Conservation (phyloP, 2,888 invertebrate genomes). For the Branchipolynoe longqiensis region DNA sequence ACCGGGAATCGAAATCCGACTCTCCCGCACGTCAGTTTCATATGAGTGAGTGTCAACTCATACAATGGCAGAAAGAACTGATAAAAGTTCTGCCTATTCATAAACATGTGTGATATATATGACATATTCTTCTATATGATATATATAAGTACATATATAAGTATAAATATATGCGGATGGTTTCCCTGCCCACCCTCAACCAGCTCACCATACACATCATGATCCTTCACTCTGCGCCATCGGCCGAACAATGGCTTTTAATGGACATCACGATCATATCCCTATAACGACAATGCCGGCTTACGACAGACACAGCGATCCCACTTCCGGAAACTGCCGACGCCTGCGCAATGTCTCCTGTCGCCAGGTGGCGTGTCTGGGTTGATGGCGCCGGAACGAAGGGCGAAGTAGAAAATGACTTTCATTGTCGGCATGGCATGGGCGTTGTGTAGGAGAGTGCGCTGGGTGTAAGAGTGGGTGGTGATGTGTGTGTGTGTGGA, state of each 20-base stretch:
- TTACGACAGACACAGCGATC: neutral
- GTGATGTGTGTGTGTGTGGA: neutral
- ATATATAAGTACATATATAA: too few relatives aligned
- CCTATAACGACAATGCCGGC: neutral
- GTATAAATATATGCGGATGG: too few relatives aligned
- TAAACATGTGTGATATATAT: too few relatives aligned
- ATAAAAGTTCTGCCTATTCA: too few relatives aligned
- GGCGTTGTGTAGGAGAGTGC: neutral
- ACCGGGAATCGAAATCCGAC: too few relatives aligned
- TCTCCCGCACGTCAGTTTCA: too few relatives aligned
- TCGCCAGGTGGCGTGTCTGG: neutral
- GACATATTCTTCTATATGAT: too few relatives aligned
- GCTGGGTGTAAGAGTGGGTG: neutral
- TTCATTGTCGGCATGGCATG: neutral
- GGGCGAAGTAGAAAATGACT: neutral
- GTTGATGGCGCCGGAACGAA: neutral
- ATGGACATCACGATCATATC: neutral
- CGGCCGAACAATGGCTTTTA: neutral
- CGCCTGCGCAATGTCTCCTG: neutral
- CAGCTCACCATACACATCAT: too few relatives aligned
- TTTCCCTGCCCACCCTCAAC: too few relatives aligned
- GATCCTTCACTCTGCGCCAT: neutral
- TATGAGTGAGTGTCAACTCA: too few relatives aligned
- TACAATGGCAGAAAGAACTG: too few relatives aligned
- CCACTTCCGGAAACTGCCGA: neutral